Conservation (phyloP, 35 echinoderm and acorn worm genomes). For the Heliocidaris erythrogramma region DNA sequence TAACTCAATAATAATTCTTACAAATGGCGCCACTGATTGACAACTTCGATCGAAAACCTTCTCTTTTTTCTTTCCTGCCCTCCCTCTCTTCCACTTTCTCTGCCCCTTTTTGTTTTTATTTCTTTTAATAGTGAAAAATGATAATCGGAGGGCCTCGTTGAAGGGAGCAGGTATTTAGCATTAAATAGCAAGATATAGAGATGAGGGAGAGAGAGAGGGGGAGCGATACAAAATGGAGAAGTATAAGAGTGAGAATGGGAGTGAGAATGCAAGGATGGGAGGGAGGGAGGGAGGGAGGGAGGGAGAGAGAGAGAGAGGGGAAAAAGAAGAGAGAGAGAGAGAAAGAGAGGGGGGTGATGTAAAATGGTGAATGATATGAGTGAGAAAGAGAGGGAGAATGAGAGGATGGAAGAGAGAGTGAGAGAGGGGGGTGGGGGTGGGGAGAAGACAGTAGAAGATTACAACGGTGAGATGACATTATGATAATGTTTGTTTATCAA, state of each 20-base stretch:
- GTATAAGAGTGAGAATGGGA: neutral
- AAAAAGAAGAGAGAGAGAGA: neutral
- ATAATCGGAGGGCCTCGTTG: neutral
- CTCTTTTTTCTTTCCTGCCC: neutral
- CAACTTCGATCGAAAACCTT: slow-evolving; percentile 23
- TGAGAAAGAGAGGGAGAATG: too few relatives aligned
- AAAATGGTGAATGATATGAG: too few relatives aligned
- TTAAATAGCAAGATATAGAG: neutral
- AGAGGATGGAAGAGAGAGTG: too few relatives aligned
- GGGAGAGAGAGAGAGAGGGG: neutral
- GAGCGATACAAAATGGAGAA: too few relatives aligned
- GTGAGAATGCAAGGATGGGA: neutral
- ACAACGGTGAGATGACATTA: too few relatives aligned
- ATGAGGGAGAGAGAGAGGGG: neutral
- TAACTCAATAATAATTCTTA: slow-evolving; percentile 44
- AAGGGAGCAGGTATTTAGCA: neutral
- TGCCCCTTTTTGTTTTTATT: slow-evolving; percentile 1
- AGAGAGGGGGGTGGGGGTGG: too few relatives aligned
- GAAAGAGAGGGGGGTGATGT: neutral
- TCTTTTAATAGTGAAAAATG: neutral
- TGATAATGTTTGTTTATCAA: too few relatives aligned
- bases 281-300: neutral
- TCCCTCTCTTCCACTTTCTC: neutral
- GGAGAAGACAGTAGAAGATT: too few relatives aligned
- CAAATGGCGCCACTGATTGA: slow-evolving; percentile 28